These are phyloP conservation scores for Garrulus glandarius DNA, from an alignment of 2,797 vertebrate genomes.

Conservation along the genomic window DNA sequence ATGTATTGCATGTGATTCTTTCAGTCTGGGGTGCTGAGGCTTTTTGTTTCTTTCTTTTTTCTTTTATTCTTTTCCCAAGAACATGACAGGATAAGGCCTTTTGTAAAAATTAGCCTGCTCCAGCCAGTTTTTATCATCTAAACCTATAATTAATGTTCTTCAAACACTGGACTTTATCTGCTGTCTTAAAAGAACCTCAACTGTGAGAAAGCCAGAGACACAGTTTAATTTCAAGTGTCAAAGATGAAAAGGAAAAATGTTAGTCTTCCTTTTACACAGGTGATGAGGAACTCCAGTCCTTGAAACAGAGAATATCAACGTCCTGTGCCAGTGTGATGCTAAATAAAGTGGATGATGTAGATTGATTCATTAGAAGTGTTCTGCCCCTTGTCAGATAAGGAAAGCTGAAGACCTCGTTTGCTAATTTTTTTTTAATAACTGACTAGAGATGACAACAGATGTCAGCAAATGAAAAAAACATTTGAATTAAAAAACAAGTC, in stretches of 20 bases:
- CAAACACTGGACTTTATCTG: not conserved
- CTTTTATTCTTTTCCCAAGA: not conserved
- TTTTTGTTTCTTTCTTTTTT: not conserved
- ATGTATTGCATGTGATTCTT: not conserved
- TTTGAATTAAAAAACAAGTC: not conserved
- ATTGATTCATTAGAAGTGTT: not conserved
- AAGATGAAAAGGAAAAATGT: not conserved
- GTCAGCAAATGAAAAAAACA: not conserved
- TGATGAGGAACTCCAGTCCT: not conserved
- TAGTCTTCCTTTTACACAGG: not conserved
- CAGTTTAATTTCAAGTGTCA: not conserved
- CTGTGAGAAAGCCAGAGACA: not conserved
- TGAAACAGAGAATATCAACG: not conserved
- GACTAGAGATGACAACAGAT: not conserved
- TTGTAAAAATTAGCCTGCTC: not conserved
- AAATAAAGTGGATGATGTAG: not conserved
- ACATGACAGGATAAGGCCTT: not conserved
- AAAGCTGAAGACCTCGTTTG: not conserved
- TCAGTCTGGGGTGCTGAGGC: not conserved
- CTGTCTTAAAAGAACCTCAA: not conserved
- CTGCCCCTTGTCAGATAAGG: not conserved
- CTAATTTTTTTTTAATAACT: not conserved
- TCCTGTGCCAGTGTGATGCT: not conserved
- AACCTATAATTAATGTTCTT: not conserved
- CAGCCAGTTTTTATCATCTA: slow-evolving; percentile 2